phyloP scores from a whole-genome alignment of 1,140 invertebrate species.

The Drosophila persimilis region DNA sequence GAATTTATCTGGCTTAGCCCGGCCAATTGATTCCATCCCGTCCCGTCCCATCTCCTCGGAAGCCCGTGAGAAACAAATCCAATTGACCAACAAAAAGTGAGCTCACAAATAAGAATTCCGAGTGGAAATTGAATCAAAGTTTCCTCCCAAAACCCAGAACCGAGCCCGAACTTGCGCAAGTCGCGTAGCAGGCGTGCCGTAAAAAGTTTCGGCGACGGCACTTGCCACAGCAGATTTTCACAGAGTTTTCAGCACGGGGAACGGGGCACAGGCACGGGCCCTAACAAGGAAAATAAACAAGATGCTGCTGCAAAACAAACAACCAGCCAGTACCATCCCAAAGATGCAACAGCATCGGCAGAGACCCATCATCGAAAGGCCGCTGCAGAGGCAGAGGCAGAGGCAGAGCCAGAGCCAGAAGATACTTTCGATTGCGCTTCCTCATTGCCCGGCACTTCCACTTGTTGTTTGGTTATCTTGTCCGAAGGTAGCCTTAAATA shows the following conservation, averaged over 20 bases:
- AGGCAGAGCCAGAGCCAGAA: slow-evolving; percentile 29
- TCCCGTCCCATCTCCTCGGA: too few species aligned
- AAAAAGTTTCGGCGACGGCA: slow-evolving; percentile 39
- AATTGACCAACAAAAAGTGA: slow-evolving; percentile 44
- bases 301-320: slow-evolving; percentile 53
- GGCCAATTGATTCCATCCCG: slow-evolving; percentile 60
- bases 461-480: slow-evolving; percentile 43
- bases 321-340: slow-evolving; percentile 24
- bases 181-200: background rate
- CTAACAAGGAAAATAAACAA: slow-evolving; percentile 59
- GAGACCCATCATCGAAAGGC: slow-evolving; percentile 45
- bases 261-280: slow-evolving; percentile 3
- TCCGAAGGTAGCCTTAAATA: slow-evolving; percentile 64
- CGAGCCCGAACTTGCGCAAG: slow-evolving; percentile 32
- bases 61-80: slow-evolving; percentile 25
- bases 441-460: slow-evolving; percentile 56
- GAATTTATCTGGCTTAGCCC: slow-evolving; percentile 47
- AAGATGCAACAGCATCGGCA: slow-evolving; percentile 51
- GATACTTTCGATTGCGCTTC: slow-evolving; percentile 57
- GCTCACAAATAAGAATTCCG: slow-evolving; percentile 33
- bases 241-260: background rate
- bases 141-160: background rate
- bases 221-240: slow-evolving; percentile 44
- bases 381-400: slow-evolving; percentile 44
- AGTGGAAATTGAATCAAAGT: slow-evolving; percentile 42